Evolutionary conservation across 2,113 vertebrate species (phyloP), one percentile per base, ranked within the genome.

Genomic region (Thalassarche chlororhynchos): DNA sequence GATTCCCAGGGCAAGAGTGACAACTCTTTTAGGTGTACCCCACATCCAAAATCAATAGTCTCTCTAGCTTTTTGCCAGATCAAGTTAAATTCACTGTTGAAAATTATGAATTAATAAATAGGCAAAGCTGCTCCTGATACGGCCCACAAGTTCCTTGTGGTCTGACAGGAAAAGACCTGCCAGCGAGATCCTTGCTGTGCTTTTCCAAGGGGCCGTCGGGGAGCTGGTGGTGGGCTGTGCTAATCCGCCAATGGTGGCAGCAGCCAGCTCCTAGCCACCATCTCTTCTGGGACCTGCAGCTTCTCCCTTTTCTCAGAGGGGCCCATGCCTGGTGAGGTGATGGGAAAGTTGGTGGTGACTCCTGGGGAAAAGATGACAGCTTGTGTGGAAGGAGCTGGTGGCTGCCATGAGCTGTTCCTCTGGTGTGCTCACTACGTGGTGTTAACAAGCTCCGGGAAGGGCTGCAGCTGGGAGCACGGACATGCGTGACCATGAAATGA

Each of bases 371-470:
- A 65, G 40, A 52, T 9, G 5, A 29, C 26, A 10, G 12, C 15
- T 75, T 66, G 8, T 16, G 13, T 79, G 57, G 65, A 90, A 84
- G 55, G 44, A 82, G 46, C 9, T 55, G 21, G 60, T 75, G 70
- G 80, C 51, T 77, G 31, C 60, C 40, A 4, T 24, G 18, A 78
- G 32, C 52, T 54, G 9, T 29, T 90, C 42, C 49, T 71, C 36
- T 40, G 32, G 17, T 0, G 0, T 12, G 34, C 16, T 71, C 34
- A 34, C 40, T 49, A 1, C 0, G 1, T 1, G 8, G 31, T 13
- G 20, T 49, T 72, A 49, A n/a, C 3, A 24, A 32, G 23, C 54
- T n/a, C 42, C 0, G 1, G 42, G 80, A 52, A 47, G 60, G 36
- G 36, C 52, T 85, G 60, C 38, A 28, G 58, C 26, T 64, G 11